These are phyloP conservation scores for Eudyptes chrysolophus DNA, from an alignment of 2,113 vertebrate genomes.

Conservation along the genomic window DNA sequence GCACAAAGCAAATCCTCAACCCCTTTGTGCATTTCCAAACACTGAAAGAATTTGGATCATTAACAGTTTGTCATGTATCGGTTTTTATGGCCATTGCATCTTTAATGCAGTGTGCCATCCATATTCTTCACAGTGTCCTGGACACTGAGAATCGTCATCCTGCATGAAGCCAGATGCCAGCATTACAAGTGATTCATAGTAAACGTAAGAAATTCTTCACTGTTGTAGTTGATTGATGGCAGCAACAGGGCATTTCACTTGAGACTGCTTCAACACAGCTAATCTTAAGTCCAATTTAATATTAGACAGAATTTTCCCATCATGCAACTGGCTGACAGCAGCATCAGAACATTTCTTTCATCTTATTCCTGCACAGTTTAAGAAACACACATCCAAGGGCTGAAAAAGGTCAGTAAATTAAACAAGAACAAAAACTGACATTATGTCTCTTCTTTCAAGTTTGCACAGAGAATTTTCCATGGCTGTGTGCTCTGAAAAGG, in stretches of 20 bases:
- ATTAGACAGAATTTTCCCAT: constrained; percentile 11
- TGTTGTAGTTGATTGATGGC: not conserved
- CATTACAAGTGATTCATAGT: not conserved
- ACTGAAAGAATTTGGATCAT: not conserved
- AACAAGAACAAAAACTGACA: constrained; percentile 27
- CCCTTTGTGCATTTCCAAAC: not conserved
- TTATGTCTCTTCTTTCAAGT: constrained; percentile 28
- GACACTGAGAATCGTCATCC: not conserved
- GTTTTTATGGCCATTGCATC: not conserved
- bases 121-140: not conserved
- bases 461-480: not conserved
- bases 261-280: not conserved
- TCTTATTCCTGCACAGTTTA: not conserved
- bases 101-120: not conserved
- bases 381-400: not conserved
- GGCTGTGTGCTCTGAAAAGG: not conserved
- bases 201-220: not conserved
- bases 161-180: not conserved
- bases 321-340: not conserved
- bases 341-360: constrained; percentile 19
- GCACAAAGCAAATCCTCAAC: not conserved
- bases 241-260: constrained; percentile 5
- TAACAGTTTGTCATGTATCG: not conserved
- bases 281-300: constrained; percentile 18
- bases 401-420: constrained; percentile 42